Percentiles rank a stretch among this genome's conserved stretches.
Evolutionary conservation across 2,113 vertebrate species (phyloP).

Genomic region (Caranx melampygus): DNA sequence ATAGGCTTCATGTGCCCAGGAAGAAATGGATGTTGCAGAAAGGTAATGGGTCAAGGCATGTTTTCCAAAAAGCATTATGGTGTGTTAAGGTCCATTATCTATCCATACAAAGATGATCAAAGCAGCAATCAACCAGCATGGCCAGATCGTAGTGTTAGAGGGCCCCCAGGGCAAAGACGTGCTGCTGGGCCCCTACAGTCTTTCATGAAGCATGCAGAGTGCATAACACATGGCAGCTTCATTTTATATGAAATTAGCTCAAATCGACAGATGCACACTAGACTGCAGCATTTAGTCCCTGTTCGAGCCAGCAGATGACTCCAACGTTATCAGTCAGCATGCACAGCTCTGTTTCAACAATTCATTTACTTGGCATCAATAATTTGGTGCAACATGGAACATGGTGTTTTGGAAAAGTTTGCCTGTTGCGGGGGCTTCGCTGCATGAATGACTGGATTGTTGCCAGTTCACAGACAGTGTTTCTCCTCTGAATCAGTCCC

Average conservation of each 20-base stretch:
- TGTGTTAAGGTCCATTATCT: slow-evolving; percentile 57
- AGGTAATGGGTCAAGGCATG: slow-evolving; percentile 47
- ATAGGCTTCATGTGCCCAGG: neutral
- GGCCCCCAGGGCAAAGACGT: neutral
- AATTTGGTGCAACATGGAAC: neutral
- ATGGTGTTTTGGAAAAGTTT: neutral
- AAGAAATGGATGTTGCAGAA: neutral
- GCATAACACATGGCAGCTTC: neutral
- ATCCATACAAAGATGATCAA: slow-evolving; percentile 26
- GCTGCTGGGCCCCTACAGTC: neutral
- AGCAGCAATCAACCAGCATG: slow-evolving; percentile 13
- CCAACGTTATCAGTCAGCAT: neutral
- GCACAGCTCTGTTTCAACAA: neutral
- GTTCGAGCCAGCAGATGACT: too few species aligned
- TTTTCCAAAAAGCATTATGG: slow-evolving; percentile 44
- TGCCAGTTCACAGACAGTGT: neutral
- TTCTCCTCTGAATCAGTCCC: neutral
- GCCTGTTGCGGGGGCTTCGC: neutral
- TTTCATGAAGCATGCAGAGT: neutral
- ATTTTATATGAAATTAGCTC: neutral
- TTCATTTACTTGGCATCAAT: neutral
- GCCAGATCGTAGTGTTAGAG: neutral
- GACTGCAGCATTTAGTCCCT: too few species aligned
- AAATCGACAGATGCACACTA: neutral
- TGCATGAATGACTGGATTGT: neutral